A percentile compares a stretch with the other conserved stretches of the same genome.
phyloP scores from a whole-genome alignment of 2,888 invertebrate genomes.

The Orgyia antiqua region DNA sequence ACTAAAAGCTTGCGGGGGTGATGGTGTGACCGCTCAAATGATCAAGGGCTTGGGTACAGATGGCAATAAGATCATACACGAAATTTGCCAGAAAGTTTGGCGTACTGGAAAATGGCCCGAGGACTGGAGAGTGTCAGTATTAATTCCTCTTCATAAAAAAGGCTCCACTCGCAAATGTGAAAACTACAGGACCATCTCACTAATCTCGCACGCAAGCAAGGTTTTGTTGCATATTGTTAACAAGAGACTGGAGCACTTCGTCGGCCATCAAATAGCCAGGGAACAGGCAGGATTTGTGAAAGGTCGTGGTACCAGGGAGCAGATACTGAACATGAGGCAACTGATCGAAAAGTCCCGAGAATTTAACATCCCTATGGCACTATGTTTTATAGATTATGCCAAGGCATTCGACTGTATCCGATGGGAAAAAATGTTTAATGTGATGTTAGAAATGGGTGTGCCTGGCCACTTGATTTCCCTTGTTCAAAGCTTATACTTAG shows the following conservation, averaged over 20 bases:
- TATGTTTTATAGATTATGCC: not conserved
- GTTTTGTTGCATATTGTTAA: not conserved
- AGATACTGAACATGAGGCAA: not conserved
- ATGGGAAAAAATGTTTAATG: not conserved
- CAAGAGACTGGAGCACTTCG: not conserved
- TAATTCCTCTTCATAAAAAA: not conserved
- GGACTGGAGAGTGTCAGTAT: not conserved
- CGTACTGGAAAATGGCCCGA: not conserved
- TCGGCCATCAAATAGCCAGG: not conserved
- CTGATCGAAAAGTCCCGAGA: not conserved
- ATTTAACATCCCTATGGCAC: not conserved
- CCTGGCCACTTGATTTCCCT: not conserved
- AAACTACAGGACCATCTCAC: not conserved
- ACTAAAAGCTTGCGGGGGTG: too few species aligned
- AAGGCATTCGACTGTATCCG: not conserved
- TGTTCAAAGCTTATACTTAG: too few species aligned
- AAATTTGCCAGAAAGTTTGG: not conserved
- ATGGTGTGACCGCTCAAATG: too few species aligned
- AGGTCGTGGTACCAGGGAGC: too few species aligned
- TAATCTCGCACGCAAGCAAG: not conserved
- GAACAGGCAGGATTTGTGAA: not conserved
- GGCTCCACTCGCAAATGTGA: not conserved
- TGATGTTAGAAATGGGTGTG: not conserved
- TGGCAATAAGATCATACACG: not conserved
- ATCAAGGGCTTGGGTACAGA: not conserved